These are phyloP conservation scores for Yoshiicerus persimilis DNA, from an alignment of 1,140 invertebrate genomes.

Conservation along the genomic window DNA sequence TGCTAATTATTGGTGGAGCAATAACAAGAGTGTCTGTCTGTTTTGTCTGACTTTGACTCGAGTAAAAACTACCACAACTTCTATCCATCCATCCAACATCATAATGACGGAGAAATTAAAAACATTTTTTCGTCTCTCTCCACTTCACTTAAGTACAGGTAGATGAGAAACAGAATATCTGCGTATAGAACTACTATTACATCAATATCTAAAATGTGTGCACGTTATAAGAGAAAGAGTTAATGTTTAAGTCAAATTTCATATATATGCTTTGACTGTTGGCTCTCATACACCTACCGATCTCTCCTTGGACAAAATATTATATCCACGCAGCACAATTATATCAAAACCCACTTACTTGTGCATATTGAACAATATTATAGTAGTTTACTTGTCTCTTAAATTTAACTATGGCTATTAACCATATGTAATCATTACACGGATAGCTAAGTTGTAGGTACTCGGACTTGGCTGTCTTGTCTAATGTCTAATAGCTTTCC, in stretches of 20 bases:
- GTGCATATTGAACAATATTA: neutral
- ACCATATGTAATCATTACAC: neutral
- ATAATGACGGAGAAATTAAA: constrained; percentile 38
- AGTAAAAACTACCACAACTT: constrained; percentile 15
- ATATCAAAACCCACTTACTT: neutral
- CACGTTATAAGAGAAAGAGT: neutral
- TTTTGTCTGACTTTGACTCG: constrained; percentile 17
- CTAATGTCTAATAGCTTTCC: neutral
- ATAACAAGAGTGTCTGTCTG: constrained; percentile 42
- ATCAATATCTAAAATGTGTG: neutral
- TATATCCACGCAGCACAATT: neutral
- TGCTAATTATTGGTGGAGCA: constrained; percentile 40
- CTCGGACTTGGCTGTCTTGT: neutral
- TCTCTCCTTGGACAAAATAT: neutral
- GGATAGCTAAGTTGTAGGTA: too few relatives aligned
- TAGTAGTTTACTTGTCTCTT: neutral
- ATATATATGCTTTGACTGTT: neutral
- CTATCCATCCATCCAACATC: neutral
- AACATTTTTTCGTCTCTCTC: constrained; percentile 30
- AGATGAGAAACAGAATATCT: neutral
- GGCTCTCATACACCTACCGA: neutral
- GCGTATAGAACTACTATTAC: neutral
- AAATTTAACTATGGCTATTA: neutral
- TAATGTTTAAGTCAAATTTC: neutral
- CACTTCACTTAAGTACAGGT: neutral